Evolutionary conservation across 2,888 invertebrate genomes (phyloP).

Genomic region (Herminia tarsipennalis): DNA sequence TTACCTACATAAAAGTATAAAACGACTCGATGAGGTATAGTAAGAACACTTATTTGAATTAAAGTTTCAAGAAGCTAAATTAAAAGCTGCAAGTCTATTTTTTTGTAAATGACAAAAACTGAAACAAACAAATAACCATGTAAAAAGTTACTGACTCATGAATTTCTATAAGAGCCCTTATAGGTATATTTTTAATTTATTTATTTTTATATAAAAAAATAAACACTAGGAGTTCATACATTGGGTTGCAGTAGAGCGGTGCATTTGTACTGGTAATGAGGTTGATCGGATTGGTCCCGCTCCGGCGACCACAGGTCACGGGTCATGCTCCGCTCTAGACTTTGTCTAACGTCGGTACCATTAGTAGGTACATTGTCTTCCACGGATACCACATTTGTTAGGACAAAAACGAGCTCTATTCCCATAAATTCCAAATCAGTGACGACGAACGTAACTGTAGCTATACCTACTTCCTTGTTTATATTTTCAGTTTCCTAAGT

Average conservation of each 20-base stretch:
- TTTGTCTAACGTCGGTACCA: conserved; percentile 38
- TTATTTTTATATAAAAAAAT: no score
- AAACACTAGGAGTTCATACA: background rate
- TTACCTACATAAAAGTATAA: background rate
- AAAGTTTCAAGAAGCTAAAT: no score
- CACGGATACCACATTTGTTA: conserved; percentile 5
- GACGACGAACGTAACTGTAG: background rate
- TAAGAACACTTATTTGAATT: no score
- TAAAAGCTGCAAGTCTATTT: no score
- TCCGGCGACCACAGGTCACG: conserved; percentile 62
- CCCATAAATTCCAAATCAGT: conserved; percentile 11
- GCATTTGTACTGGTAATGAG: conserved; percentile 61
- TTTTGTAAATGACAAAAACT: no score
- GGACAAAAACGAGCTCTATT: conserved; percentile 3
- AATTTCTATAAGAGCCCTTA: no score
- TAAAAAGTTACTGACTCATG: no score
- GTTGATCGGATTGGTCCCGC: conserved; percentile 71
- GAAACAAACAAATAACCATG: no score
- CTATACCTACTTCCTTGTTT: conserved; percentile 6
- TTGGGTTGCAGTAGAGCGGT: conserved; percentile 14
- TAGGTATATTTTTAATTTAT: background rate
- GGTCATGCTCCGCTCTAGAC: conserved; percentile 58
- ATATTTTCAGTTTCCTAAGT: background rate
- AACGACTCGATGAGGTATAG: background rate
- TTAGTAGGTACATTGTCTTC: conserved; percentile 34